Percentiles rank a stretch among this genome's conserved stretches.
Evolutionary conservation across 2,888 invertebrate genomes (phyloP).

Genomic region (Listrodromus nycthemerus): DNA sequence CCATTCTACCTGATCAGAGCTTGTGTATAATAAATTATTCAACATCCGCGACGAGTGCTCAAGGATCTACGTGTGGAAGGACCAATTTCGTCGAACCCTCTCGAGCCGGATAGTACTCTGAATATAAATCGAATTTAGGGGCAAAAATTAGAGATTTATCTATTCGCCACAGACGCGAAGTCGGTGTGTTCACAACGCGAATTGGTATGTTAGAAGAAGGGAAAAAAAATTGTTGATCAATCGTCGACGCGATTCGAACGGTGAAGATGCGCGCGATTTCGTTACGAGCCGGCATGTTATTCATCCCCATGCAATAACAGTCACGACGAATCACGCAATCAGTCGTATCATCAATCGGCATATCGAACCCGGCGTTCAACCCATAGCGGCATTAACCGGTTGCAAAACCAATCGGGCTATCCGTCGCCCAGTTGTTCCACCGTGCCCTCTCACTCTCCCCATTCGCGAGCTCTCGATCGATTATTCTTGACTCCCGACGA

Average conservation of each 20-base stretch:
- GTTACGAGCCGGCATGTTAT: not conserved
- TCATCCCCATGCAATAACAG: not conserved
- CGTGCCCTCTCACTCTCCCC: slow-evolving; percentile 18
- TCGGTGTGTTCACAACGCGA: not conserved
- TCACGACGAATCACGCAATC: not conserved
- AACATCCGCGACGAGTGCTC: slow-evolving; percentile 3
- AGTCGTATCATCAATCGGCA: not conserved
- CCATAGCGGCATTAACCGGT: not conserved
- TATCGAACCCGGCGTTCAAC: not conserved
- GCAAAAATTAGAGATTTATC: not conserved
- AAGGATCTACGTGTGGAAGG: slow-evolving; percentile 1
- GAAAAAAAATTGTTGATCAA: not conserved
- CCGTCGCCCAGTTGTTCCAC: not conserved
- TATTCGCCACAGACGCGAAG: slow-evolving; percentile 24
- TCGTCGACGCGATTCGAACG: not conserved
- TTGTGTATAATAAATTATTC: slow-evolving; percentile 36
- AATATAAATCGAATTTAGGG: slow-evolving; percentile 27
- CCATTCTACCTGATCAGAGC: slow-evolving; percentile 21
- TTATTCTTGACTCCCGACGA: slow-evolving; percentile 63
- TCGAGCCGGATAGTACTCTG: not conserved
- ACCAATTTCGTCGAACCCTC: slow-evolving; percentile 5
- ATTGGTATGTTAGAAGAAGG: not conserved
- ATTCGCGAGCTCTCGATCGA: slow-evolving; percentile 54
- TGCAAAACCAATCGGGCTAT: not conserved
- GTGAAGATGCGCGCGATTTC: no score